These are phyloP conservation scores for Aporophyla lueneburgensis DNA, from an alignment of 2,888 invertebrate genomes.

Conservation along the genomic window DNA sequence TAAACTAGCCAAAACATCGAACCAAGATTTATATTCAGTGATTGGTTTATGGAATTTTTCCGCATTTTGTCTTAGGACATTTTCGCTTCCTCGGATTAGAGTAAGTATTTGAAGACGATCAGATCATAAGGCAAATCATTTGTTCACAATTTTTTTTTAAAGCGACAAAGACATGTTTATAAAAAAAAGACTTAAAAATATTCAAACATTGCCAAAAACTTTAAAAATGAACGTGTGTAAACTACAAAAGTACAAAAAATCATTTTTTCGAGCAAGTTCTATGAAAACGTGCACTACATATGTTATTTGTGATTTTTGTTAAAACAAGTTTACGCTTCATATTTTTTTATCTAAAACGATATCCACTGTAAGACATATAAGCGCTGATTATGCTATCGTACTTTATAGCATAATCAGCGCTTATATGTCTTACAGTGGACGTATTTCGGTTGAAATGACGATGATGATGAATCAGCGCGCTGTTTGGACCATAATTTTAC, in stretches of 20 bases:
- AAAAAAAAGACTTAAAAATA: no score
- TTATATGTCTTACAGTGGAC: no score
- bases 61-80: not conserved
- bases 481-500: no score
- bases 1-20: not conserved
- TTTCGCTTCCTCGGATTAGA: not conserved
- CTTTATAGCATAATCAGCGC: no score
- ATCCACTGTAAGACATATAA: no score
- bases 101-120: not conserved
- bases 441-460: no score
- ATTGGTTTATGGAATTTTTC: not conserved
- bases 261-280: not conserved
- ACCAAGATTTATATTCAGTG: conserved; percentile 15
- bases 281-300: not conserved
- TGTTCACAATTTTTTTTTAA: not conserved
- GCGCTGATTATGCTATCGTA: no score
- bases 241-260: not conserved
- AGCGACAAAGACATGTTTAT: not conserved
- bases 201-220: not conserved
- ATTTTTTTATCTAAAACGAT: not conserved
- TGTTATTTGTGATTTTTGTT: not conserved
- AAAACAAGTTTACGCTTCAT: not conserved
- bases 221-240: not conserved
- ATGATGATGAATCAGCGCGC: no score
- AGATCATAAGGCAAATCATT: not conserved